Conservation (phyloP, 2,113 vertebrate genomes). For the Chlamydotis undulata region DNA sequence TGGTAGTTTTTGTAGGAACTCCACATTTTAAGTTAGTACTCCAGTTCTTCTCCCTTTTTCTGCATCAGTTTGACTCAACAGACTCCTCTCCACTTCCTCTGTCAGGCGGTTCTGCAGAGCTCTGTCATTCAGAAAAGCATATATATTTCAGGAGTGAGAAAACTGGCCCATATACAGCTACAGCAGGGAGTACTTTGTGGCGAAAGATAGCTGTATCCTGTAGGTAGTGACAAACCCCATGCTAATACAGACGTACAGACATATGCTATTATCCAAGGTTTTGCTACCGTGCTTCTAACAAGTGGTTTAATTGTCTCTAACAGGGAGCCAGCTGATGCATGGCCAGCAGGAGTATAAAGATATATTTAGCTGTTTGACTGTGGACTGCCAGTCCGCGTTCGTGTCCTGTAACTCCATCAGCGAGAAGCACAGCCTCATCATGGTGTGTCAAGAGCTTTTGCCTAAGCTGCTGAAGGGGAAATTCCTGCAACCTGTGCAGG, state of each 20-base stretch:
- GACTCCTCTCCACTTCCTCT: not conserved
- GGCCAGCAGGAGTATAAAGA: constrained; percentile 63
- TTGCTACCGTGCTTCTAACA: not conserved
- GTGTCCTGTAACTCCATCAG: constrained; percentile 73
- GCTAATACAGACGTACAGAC: not conserved
- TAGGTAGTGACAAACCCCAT: not conserved
- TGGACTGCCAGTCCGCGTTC: constrained; percentile 62
- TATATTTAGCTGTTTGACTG: constrained; percentile 83
- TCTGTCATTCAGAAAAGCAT: not conserved
- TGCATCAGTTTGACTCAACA: not conserved
- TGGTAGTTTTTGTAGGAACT: not conserved
- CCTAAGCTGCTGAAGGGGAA: constrained; percentile 72
- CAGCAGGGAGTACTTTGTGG: not conserved
- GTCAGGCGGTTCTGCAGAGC: not conserved
- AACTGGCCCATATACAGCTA: not conserved
- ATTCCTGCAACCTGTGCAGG: constrained; percentile 57
- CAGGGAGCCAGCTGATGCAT: constrained; percentile 60
- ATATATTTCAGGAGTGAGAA: constrained; percentile 8
- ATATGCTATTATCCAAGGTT: not conserved
- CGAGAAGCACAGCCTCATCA: constrained; percentile 73
- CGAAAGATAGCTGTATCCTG: not conserved
- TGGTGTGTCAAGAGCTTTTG: constrained; percentile 78
- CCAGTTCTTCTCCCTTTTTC: not conserved
- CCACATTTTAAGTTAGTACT: not conserved
- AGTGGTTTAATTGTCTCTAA: not conserved